Conservation (phyloP, 2,797 vertebrate genomes). For the Parotocinclus haroldoi region DNA sequence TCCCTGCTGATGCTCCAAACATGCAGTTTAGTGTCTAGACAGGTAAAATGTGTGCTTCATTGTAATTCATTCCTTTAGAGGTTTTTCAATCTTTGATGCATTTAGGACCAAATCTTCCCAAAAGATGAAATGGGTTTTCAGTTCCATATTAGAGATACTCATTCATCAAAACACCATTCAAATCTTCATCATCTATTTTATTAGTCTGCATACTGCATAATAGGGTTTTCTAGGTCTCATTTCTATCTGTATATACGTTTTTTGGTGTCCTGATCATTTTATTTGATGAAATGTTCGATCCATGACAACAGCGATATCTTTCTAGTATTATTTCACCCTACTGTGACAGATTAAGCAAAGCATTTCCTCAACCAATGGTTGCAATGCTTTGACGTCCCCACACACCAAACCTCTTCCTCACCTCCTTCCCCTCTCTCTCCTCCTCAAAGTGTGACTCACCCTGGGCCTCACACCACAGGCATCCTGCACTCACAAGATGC, state of each 20-base stretch:
- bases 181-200: no score
- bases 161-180: no score
- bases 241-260: no score
- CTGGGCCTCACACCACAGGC: conserved; percentile 53
- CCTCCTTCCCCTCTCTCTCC: conserved; percentile 25
- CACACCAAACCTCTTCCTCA: conserved; percentile 41
- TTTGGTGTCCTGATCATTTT: no score
- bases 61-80: conserved; percentile 34
- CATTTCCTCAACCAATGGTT: conserved; percentile 76
- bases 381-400: conserved; percentile 64
- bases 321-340: conserved; percentile 42
- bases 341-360: conserved; percentile 57
- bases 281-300: no score
- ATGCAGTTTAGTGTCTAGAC: conserved; percentile 9
- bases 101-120: conserved; percentile 5
- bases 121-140: conserved; percentile 28
- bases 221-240: no score
- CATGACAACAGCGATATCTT: not conserved
- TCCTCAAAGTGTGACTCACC: conserved; percentile 9
- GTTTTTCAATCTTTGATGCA: conserved; percentile 28
- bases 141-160: no score
- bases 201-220: no score
- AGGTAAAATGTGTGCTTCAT: conserved; percentile 20
- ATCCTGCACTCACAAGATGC: conserved; percentile 76
- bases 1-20: conserved; percentile 24